Base-by-base conservation (phyloP, 2,113 vertebrate species). In the Casuarius casuarius region DNA sequence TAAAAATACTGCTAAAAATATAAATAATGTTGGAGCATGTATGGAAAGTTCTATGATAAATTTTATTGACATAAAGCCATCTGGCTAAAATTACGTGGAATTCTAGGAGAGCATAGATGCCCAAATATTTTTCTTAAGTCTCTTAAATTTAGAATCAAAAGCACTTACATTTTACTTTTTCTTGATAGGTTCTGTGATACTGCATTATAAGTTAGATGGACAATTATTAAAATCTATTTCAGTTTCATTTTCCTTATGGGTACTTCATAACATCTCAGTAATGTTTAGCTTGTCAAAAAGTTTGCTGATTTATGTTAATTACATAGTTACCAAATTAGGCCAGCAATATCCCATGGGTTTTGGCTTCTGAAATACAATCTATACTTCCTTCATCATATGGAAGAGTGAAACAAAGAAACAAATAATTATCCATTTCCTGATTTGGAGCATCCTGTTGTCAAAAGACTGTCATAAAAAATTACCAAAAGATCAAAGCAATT, bases 401-500 rank as follows among this genome's bases (percentile, higher is more conserved):
- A 51, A 76, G 58, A 83, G 70, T 15, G 33, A 73, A 92, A 68
- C 19, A 92, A 84, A 35, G 49, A 80, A 86, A 31, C 5, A 84
- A 90, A 75, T 70, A 3, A 11, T n/a, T 70, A 63, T 35, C 5
- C 2, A 71, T 86, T 66, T 56, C 48, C 28, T 71, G 54, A 63
- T 46, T 65, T 88, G 56, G 90, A 93, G 95, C 92, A 78, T 51
- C 4, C n/a, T 81, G 4, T 74, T 90, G 49, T 74, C 46, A 95
- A 68, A 92, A 87, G 4, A 3, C 22, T 72, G 59, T 78, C 83
- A 81, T 42, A 56, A 95, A 80, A 84, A 9, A 86, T 67, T 81
- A 56, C 19, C 15, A 86, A 65, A 94, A 84, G 28, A 84, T 72
- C 59, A 90, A 93, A 93, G 38, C 7, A 59, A 74, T 88, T 85